Evolutionary conservation across 2,888 invertebrate genomes (phyloP).

Genomic region (Matsumyia berberina): DNA sequence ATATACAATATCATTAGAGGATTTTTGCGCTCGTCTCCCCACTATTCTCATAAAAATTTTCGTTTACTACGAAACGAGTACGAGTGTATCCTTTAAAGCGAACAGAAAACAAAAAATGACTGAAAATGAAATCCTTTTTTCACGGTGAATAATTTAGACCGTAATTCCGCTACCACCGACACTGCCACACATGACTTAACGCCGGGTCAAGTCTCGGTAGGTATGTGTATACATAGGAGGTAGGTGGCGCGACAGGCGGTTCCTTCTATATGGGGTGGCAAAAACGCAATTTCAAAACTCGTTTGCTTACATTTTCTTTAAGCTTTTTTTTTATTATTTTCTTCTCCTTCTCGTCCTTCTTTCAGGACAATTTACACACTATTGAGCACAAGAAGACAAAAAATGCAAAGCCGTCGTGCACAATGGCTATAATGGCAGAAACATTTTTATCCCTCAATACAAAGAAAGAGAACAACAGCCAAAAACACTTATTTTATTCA

Average conservation of each 20-base stretch:
- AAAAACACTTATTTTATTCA: conserved; percentile 38
- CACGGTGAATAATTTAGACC: conserved; percentile 65
- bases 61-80: conserved; percentile 7
- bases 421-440: conserved; percentile 25
- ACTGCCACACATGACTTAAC: conserved; percentile 52
- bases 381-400: conserved; percentile 26
- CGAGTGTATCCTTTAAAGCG: conserved; percentile 10
- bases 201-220: conserved; percentile 47
- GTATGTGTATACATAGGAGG: neutral
- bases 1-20: conserved; percentile 35
- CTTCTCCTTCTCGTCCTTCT: conserved; percentile 12
- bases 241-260: conserved; percentile 6
- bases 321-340: conserved; percentile 3
- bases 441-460: neutral
- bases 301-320: neutral
- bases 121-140: conserved; percentile 47
- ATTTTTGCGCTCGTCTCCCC: neutral
- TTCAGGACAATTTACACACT: conserved; percentile 47
- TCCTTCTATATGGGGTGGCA: neutral
- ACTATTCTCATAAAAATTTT: conserved; percentile 30
- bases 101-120: conserved; percentile 8
- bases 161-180: conserved; percentile 45
- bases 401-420: conserved; percentile 22
- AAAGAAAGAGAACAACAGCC: neutral
- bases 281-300: conserved; percentile 46